A percentile compares a stretch with the other conserved stretches of the same genome.
Evolutionary conservation across 2,888 invertebrate genomes (phyloP).

Genomic region (Tridacna crocea): DNA sequence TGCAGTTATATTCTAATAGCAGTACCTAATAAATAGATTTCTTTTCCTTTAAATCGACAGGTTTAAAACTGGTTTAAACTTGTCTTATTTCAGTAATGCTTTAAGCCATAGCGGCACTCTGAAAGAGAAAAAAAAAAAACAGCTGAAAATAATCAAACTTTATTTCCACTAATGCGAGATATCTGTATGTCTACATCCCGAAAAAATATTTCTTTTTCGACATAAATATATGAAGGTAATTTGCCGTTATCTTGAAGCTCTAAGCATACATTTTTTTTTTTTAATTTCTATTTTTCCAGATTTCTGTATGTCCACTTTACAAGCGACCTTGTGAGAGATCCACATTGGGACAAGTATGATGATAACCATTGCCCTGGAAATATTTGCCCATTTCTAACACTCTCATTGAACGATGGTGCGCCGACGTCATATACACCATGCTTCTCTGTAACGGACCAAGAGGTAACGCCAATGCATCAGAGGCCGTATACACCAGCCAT

Average conservation of each 20-base stretch:
- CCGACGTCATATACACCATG: constrained; percentile 18
- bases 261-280: not conserved
- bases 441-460: constrained; percentile 7
- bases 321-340: constrained; percentile 10
- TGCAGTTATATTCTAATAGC: not conserved
- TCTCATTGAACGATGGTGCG: not conserved
- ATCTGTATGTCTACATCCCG: no score
- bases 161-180: no score
- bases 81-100: no score
- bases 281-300: constrained; percentile 19
- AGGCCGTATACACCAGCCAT: no score
- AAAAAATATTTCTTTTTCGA: no score
- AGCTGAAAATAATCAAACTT: no score
- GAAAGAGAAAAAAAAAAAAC: no score
- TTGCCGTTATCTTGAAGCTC: no score
- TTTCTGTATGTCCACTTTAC: constrained; percentile 27
- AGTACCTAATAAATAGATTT: not conserved
- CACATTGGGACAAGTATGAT: constrained; percentile 11
- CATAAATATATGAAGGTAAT: no score
- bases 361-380: constrained; percentile 24
- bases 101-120: no score
- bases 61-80: no score
- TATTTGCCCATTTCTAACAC: constrained; percentile 11
- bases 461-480: constrained; percentile 1
- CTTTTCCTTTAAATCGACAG: no score